phyloP scores from a whole-genome alignment of 2,888 invertebrate genomes.

The Dermolepida albohirtum region DNA sequence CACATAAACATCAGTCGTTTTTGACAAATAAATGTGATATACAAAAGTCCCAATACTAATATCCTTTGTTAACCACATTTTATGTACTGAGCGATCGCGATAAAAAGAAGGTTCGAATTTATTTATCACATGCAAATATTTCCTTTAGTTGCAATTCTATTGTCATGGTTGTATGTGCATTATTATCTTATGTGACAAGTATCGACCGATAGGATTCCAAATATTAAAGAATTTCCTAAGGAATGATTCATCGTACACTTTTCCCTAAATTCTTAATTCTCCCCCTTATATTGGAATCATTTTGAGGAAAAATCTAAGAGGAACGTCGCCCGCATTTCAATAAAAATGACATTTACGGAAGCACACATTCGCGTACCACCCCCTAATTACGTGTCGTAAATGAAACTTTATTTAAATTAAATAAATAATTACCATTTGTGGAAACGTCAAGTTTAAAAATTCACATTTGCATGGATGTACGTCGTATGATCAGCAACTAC shows the following conservation, averaged over 20 bases:
- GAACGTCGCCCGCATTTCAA: slow-evolving; percentile 6
- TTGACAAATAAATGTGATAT: neutral
- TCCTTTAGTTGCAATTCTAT: too few relatives aligned
- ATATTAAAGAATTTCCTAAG: slow-evolving; percentile 29
- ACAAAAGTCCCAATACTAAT: slow-evolving; percentile 30
- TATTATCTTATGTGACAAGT: too few relatives aligned
- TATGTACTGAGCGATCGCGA: neutral
- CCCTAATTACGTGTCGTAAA: neutral
- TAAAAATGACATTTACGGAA: slow-evolving; percentile 34
- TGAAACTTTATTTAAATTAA: neutral
- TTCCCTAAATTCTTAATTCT: slow-evolving; percentile 39
- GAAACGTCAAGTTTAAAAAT: slow-evolving; percentile 6
- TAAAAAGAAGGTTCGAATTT: too few relatives aligned
- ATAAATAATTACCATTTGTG: slow-evolving; percentile 18
- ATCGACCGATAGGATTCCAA: slow-evolving; percentile 10
- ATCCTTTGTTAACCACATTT: slow-evolving; percentile 32
- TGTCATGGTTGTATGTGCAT: too few relatives aligned
- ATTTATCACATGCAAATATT: too few relatives aligned
- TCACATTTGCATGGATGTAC: slow-evolving; percentile 6
- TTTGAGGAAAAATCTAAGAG: slow-evolving; percentile 22
- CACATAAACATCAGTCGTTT: neutral
- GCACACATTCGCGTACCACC: slow-evolving; percentile 8
- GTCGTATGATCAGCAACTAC: slow-evolving; percentile 9
- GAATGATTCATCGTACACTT: slow-evolving; percentile 35
- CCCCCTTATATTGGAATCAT: slow-evolving; percentile 22